phyloP scores from a whole-genome alignment of 2,113 vertebrate genomes.

The Danio rerio region GRCz12tu NC_133195.1:37303001-37303500 shows the following conservation, averaged over 20 bases:
- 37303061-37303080: background rate
- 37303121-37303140: slow-evolving; percentile 19
- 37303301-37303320: background rate
- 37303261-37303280: background rate
- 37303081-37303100: background rate
- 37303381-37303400: background rate
- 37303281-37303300: background rate
- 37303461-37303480: no score
- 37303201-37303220: background rate
- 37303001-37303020: slow-evolving; percentile 2
- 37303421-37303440: no score
- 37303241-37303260: slow-evolving; percentile 4
- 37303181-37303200: slow-evolving; percentile 50
- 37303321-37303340: background rate
- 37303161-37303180: slow-evolving; percentile 43
- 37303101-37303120: slow-evolving; percentile 32
- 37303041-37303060: background rate
- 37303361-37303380: background rate
- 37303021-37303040: slow-evolving; percentile 42
- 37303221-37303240: background rate
- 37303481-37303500: no score
- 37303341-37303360: background rate
- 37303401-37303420: no score
- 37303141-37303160: slow-evolving; percentile 47
- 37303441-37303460: no score